Evolutionary conservation across 2,797 vertebrate genomes (phyloP).

Genomic region (Sternotherus odoratus): DNA sequence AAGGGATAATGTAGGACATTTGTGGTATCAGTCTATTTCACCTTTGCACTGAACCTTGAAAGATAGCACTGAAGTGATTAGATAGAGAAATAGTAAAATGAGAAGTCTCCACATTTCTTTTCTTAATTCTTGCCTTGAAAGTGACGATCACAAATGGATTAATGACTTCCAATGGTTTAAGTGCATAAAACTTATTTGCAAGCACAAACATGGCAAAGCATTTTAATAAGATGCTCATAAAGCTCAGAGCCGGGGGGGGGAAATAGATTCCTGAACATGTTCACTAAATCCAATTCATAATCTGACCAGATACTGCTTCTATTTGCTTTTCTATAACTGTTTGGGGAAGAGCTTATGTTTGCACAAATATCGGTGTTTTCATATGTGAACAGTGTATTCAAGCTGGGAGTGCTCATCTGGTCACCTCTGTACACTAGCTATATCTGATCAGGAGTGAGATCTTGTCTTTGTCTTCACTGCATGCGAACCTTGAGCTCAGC

Average conservation of each 20-base stretch:
- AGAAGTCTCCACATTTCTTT: background rate
- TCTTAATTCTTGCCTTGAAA: background rate
- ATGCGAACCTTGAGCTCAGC: background rate
- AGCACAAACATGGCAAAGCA: background rate
- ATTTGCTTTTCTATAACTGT: background rate
- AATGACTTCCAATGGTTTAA: background rate
- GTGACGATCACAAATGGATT: background rate
- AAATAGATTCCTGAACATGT: rapidly evolving
- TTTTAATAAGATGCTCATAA: background rate
- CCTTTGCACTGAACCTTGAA: background rate
- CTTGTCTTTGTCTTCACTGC: background rate
- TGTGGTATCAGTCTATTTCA: background rate
- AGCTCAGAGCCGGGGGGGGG: background rate
- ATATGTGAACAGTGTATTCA: background rate
- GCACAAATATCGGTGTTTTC: background rate
- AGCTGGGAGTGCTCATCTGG: background rate
- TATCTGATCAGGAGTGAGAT: background rate
- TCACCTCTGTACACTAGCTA: background rate
- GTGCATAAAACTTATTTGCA: background rate
- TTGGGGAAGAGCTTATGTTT: background rate
- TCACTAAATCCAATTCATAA: background rate
- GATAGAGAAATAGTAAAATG: background rate
- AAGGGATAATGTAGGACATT: background rate
- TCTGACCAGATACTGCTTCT: background rate
- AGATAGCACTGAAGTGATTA: background rate